phyloP scores from a whole-genome alignment of 2,797 vertebrate genomes.

The Tauraco hartlaubi region DNA sequence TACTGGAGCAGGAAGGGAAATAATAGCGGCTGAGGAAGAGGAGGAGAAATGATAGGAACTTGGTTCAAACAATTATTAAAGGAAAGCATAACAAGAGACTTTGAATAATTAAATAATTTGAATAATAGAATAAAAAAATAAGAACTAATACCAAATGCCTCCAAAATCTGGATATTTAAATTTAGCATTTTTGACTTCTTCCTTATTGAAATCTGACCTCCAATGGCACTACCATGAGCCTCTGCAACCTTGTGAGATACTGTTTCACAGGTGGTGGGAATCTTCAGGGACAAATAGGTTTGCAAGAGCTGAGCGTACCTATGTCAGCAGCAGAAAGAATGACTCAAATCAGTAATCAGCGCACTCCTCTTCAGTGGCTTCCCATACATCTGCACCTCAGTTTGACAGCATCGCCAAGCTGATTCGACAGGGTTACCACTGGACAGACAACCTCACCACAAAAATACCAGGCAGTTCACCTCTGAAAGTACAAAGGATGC shows the following conservation, averaged over 20 bases:
- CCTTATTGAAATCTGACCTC: neutral
- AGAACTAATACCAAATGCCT: neutral
- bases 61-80: neutral
- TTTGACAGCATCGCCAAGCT: neutral
- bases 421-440: neutral
- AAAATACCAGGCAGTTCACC: neutral
- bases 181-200: neutral
- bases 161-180: neutral
- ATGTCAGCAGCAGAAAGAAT: neutral
- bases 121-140: neutral
- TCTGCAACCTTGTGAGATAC: neutral
- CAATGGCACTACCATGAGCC: neutral
- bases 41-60: neutral
- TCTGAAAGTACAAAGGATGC: neutral
- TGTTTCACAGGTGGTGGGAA: neutral
- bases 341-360: neutral
- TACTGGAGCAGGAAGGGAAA: neutral
- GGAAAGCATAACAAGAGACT: neutral
- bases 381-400: neutral
- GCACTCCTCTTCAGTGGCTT: neutral
- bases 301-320: neutral
- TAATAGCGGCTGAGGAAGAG: neutral
- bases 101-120: neutral
- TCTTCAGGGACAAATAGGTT: neutral
- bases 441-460: neutral